phyloP scores from a whole-genome alignment of 2,113 vertebrate species.

The Donacobius atricapilla region DNA sequence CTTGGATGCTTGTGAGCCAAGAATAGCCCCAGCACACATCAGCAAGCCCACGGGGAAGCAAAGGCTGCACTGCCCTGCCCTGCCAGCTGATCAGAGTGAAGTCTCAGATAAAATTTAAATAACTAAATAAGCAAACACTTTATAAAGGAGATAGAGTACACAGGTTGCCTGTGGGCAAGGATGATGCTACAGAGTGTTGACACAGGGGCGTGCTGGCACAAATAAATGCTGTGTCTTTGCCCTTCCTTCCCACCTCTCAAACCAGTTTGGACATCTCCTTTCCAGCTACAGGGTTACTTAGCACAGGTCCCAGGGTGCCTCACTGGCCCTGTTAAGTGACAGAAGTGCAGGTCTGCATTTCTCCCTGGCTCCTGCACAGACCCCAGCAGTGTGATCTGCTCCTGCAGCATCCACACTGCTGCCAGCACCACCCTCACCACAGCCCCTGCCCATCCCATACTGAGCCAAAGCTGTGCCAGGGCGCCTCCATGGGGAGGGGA shows the following conservation, averaged over 20 bases:
- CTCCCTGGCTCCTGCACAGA: background rate
- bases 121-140: background rate
- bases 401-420: background rate
- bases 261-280: fast-evolving
- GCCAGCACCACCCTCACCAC: background rate
- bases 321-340: fast-evolving
- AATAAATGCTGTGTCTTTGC: background rate
- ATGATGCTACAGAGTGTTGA: background rate
- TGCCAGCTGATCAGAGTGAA: background rate
- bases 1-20: background rate
- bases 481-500: fast-evolving
- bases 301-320: background rate
- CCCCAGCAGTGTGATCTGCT: fast-evolving
- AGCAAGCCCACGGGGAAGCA: background rate
- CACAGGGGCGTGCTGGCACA: fast-evolving
- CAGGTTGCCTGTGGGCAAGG: background rate
- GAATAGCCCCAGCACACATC: background rate
- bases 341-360: background rate
- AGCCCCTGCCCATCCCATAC: fast-evolving
- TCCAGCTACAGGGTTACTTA: fast-evolving
- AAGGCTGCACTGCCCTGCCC: background rate
- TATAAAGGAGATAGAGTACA: background rate
- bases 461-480: background rate
- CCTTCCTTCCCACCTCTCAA: background rate
- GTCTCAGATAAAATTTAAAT: background rate